Evolutionary conservation across 2,113 vertebrate genomes (phyloP).

Genomic region (rabbit (Oryctolagus cuniculus)): mOryCun1.1 NC_091436.1:160895501-160896000

Average conservation of each 20-base stretch:
- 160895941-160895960: constrained; percentile 80
- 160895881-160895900: constrained; percentile 77
- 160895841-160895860: constrained; percentile 83
- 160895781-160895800: constrained; percentile 74
- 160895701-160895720: not conserved
- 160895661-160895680: not conserved
- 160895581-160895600: constrained; percentile 63
- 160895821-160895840: constrained; percentile 83
- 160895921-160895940: constrained; percentile 83
- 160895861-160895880: constrained; percentile 80
- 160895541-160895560: not conserved
- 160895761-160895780: constrained; percentile 81
- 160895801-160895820: constrained; percentile 84
- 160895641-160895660: not conserved
- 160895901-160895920: constrained; percentile 84
- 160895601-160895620: not conserved
- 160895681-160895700: not conserved
- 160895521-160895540: not conserved
- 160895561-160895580: constrained; percentile 77
- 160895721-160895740: constrained; percentile 49
- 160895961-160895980: constrained; percentile 81
- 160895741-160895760: constrained; percentile 59
- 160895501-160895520: not conserved
- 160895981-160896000: constrained; percentile 84
- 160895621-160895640: not conserved